These are phyloP conservation scores for Motacilla alba DNA, from an alignment of 2,113 vertebrate genomes.

Conservation along the genomic window DNA sequence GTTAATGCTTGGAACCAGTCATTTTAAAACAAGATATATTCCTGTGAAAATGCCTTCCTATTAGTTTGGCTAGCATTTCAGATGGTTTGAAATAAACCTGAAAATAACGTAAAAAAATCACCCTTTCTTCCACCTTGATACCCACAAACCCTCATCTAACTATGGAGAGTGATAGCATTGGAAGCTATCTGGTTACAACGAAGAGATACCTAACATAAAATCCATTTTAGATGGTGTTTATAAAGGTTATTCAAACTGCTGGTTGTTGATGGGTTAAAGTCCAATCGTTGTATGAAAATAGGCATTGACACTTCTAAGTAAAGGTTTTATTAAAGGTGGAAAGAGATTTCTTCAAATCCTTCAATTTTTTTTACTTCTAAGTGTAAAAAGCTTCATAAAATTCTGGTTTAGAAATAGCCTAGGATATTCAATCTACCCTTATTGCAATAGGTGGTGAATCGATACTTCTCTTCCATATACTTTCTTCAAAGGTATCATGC, in stretches of 20 bases:
- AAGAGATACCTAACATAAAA: not conserved
- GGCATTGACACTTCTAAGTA: not conserved
- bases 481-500: not conserved
- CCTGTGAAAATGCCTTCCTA: not conserved
- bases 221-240: not conserved
- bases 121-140: not conserved
- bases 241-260: not conserved
- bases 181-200: not conserved
- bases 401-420: not conserved
- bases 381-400: not conserved
- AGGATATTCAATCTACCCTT: not conserved
- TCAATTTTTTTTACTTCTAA: not conserved
- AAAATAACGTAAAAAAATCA: not conserved
- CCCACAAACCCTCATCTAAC: not conserved
- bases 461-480: not conserved
- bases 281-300: not conserved
- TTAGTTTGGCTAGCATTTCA: not conserved
- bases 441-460: not conserved
- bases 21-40: not conserved
- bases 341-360: not conserved
- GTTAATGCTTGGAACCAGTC: not conserved
- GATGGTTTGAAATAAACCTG: not conserved
- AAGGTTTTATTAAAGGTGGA: not conserved
- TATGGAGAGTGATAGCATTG: not conserved
- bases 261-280: not conserved